Conservation (phyloP, 2,113 vertebrate genomes). For the Ifrita kowaldi region DNA sequence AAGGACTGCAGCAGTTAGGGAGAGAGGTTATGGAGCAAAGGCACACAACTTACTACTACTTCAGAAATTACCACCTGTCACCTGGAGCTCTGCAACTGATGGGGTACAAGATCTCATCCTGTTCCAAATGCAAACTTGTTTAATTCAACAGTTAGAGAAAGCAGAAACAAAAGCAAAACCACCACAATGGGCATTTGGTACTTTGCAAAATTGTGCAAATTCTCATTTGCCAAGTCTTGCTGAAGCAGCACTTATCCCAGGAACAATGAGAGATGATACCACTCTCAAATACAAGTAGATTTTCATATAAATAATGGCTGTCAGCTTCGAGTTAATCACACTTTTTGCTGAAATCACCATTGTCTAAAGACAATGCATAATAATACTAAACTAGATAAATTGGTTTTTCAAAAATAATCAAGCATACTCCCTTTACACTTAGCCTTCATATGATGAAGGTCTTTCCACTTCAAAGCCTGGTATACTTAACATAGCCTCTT, state of each 20-base stretch:
- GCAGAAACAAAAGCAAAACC: neutral
- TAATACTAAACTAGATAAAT: neutral
- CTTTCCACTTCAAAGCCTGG: neutral
- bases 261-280: neutral
- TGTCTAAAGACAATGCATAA: neutral
- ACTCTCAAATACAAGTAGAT: neutral
- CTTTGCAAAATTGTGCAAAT: neutral
- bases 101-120: neutral
- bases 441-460: neutral
- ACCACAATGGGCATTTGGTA: neutral
- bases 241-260: neutral
- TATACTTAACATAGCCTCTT: neutral
- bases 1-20: neutral
- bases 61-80: neutral
- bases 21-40: neutral
- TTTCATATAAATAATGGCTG: neutral
- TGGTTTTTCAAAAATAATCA: neutral
- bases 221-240: neutral
- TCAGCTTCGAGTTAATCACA: neutral
- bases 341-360: slow-evolving; percentile 27
- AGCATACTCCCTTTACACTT: neutral
- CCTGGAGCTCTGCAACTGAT: neutral
- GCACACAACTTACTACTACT: neutral
- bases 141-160: neutral
- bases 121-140: neutral